A percentile compares a stretch with the other conserved stretches of the same genome.
phyloP scores from a whole-genome alignment of 92 coral and sea anemone genomes.

The Palythoa caribaeorum region DNA sequence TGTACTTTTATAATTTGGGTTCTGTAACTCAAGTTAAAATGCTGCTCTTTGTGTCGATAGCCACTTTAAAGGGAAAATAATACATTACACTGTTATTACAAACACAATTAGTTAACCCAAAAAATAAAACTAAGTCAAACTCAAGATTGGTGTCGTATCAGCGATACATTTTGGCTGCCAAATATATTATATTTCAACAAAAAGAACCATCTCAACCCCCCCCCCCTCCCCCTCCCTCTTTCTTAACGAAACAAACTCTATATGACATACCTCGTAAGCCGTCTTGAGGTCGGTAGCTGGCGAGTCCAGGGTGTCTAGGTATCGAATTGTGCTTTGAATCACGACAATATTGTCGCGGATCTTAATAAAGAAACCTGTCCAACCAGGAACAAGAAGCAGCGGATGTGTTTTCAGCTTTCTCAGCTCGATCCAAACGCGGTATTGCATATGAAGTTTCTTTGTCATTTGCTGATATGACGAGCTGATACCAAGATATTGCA shows the following conservation, averaged over 20 bases:
- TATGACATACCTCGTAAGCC: constrained; percentile 60
- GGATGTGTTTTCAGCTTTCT: constrained; percentile 73
- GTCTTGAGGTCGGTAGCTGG: constrained; percentile 75
- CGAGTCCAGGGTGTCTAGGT: constrained; percentile 63
- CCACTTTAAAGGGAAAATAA: no score
- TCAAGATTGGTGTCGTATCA: background rate
- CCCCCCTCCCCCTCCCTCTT: background rate
- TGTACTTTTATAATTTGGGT: no score
- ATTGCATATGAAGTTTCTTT: constrained; percentile 51
- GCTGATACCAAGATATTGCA: constrained; percentile 61
- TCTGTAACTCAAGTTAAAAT: no score
- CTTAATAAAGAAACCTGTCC: constrained; percentile 70
- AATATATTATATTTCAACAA: no score
- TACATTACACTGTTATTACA: no score
- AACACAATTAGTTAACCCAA: no score
- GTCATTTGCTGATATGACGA: constrained; percentile 64
- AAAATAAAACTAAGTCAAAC: no score
- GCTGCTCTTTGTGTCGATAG: no score
- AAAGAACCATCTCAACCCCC: background rate
- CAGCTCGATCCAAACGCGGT: constrained; percentile 78
- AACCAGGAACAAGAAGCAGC: constrained; percentile 62
- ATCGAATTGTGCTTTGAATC: constrained; percentile 48
- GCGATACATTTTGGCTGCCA: background rate
- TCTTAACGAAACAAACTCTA: background rate
- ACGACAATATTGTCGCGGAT: constrained; percentile 43